These are phyloP conservation scores for Pomatostomus ruficeps DNA, from an alignment of 2,113 vertebrate species.

Conservation along the genomic window DNA sequence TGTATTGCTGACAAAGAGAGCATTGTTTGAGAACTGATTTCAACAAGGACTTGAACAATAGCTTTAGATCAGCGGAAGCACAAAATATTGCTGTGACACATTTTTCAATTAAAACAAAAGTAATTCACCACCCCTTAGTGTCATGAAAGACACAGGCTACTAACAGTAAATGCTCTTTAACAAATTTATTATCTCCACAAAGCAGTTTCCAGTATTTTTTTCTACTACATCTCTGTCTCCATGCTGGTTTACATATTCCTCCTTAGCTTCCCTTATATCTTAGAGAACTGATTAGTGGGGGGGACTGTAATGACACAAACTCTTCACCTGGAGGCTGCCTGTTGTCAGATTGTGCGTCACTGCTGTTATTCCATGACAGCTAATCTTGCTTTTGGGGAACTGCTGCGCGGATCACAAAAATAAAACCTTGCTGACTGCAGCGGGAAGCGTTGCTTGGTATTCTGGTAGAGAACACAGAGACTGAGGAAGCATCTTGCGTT, in stretches of 20 bases:
- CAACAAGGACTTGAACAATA: conserved; percentile 28
- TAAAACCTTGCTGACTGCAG: neutral
- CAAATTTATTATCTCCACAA: neutral
- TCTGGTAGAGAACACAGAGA: neutral
- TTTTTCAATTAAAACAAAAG: conserved; percentile 26
- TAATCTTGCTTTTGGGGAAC: conserved; percentile 16
- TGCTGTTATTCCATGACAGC: neutral
- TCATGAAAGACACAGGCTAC: neutral
- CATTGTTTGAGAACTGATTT: conserved; percentile 42
- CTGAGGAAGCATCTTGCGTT: neutral
- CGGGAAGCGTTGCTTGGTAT: neutral
- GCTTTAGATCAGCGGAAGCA: conserved; percentile 30
- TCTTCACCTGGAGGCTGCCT: conserved; percentile 30
- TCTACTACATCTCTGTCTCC: neutral
- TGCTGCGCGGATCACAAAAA: neutral
- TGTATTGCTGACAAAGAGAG: conserved; percentile 16
- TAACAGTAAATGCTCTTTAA: neutral
- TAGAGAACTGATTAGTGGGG: neutral
- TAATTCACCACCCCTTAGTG: neutral
- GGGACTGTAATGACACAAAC: neutral
- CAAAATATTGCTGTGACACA: conserved; percentile 1
- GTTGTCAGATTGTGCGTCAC: neutral
- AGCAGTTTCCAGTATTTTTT: neutral
- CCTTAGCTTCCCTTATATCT: neutral
- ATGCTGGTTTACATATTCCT: neutral